Evolutionary conservation across 2,113 vertebrate genomes (phyloP).

Genomic region (Platysternon megacephalum): DNA sequence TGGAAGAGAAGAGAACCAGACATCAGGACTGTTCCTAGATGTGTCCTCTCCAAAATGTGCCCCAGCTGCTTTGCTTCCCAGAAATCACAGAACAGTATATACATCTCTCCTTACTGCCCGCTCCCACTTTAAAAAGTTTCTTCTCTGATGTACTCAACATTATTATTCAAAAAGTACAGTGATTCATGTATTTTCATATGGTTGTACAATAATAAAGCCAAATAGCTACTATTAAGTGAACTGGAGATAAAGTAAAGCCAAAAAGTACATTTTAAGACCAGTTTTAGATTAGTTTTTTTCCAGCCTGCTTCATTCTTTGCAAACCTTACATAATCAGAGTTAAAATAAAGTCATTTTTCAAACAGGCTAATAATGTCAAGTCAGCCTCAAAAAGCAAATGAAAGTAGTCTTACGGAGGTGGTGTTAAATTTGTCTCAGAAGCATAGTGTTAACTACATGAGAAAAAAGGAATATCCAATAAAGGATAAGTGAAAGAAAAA

Average conservation of each 20-base stretch:
- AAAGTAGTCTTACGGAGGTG: background rate
- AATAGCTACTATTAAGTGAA: constrained; percentile 17
- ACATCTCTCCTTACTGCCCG: background rate
- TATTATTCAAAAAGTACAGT: background rate
- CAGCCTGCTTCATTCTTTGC: background rate
- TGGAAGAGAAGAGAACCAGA: background rate
- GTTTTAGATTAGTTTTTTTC: background rate
- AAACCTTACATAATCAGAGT: background rate
- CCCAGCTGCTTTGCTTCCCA: background rate
- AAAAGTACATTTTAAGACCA: background rate
- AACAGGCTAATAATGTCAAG: background rate
- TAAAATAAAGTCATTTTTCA: background rate
- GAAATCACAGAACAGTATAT: background rate
- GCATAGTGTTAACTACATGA: background rate
- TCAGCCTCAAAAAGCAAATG: constrained; percentile 1
- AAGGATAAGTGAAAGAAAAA: background rate
- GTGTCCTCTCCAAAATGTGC: background rate
- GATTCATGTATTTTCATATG: background rate
- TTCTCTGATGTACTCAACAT: background rate
- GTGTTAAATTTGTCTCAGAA: background rate
- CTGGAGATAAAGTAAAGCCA: background rate
- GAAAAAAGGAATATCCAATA: background rate
- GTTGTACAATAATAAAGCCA: background rate
- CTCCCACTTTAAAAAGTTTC: background rate
- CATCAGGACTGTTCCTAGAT: background rate